Evolutionary conservation across 2,888 invertebrate genomes (phyloP).

Genomic region (Athalia rosae): DNA sequence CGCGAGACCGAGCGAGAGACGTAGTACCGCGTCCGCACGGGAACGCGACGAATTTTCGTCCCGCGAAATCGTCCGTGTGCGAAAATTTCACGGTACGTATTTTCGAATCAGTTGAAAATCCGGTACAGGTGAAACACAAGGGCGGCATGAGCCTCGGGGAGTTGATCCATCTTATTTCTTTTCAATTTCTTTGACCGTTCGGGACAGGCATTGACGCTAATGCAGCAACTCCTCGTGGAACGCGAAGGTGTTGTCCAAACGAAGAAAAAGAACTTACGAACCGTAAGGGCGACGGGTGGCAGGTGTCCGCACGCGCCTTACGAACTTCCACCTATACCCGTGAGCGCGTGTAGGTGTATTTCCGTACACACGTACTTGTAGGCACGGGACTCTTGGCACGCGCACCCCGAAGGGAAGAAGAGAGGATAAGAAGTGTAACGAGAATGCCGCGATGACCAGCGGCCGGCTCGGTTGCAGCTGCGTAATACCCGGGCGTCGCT

Average conservation of each 20-base stretch:
- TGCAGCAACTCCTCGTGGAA: not conserved
- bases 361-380: constrained; percentile 24
- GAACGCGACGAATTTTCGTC: no score
- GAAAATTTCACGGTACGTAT: no score
- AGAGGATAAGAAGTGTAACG: constrained; percentile 38
- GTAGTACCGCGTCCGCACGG: no score
- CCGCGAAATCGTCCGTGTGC: no score
- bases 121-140: no score
- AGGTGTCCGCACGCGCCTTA: constrained; percentile 41
- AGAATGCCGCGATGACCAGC: constrained; percentile 36
- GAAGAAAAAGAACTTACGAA: constrained; percentile 26
- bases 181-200: not conserved
- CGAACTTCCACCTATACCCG: not conserved
- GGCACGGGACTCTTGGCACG: constrained; percentile 34
- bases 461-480: not conserved
- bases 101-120: no score
- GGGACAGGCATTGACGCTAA: not conserved
- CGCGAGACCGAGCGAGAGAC: no score
- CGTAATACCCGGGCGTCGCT: constrained; percentile 11
- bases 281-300: constrained; percentile 36
- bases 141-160: no score
- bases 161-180: no score
- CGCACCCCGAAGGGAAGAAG: constrained; percentile 39
- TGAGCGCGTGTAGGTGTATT: not conserved
- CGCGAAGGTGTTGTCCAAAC: constrained; percentile 29